Conservation (phyloP, 2,113 vertebrate species). For the Chinchilla lanigera region DNA sequence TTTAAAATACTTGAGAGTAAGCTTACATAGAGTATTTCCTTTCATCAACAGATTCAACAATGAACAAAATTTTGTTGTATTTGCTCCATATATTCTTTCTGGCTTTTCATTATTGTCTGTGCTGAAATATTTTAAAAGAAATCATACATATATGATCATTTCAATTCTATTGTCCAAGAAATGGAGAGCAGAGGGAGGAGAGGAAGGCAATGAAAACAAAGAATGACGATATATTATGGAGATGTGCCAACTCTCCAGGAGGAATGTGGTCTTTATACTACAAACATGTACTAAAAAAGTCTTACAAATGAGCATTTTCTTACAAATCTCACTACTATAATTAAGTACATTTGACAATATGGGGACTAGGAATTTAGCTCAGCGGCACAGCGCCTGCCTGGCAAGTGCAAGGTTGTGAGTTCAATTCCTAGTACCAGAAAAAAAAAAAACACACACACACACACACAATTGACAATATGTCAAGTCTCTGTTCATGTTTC, state of each 20-base stretch:
- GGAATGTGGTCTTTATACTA: not conserved
- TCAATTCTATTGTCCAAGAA: not conserved
- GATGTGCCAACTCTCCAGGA: not conserved
- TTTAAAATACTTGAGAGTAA: not conserved
- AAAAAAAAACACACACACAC: too few relatives aligned
- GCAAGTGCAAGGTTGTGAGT: too few relatives aligned
- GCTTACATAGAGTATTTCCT: not conserved
- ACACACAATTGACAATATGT: not conserved
- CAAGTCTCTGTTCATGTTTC: not conserved
- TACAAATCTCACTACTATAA: not conserved
- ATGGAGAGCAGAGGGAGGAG: not conserved
- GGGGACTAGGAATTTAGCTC: too few relatives aligned
- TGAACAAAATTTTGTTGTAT: not conserved
- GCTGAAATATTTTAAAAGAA: constrained; percentile 28
- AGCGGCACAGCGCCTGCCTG: too few relatives aligned
- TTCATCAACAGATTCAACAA: not conserved
- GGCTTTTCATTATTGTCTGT: not conserved
- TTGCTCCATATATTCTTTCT: not conserved
- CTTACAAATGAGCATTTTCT: not conserved
- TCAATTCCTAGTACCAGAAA: too few relatives aligned
- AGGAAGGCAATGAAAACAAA: not conserved
- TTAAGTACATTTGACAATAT: not conserved
- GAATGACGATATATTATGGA: not conserved
- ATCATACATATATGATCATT: not conserved
- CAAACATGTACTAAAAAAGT: not conserved